Conservation (phyloP, 2,888 invertebrate genomes). For the Arctia plantaginis region DNA sequence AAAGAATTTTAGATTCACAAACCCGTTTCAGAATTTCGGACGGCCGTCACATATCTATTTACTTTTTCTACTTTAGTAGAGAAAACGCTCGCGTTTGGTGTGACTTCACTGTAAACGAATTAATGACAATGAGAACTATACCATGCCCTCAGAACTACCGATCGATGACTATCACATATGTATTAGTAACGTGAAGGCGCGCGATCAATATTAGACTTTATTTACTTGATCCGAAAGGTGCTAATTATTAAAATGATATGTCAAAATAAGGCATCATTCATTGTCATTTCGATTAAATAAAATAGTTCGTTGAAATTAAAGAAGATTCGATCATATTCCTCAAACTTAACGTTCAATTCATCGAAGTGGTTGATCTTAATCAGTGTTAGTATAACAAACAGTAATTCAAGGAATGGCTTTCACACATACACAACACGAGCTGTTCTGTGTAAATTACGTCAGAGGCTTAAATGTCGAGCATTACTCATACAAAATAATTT, state of each 20-base stretch:
- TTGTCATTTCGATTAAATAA: not conserved
- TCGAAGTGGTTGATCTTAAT: slow-evolving; percentile 52
- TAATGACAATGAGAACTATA: not conserved
- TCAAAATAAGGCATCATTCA: not conserved
- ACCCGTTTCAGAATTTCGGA: not conserved
- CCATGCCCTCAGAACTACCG: not conserved
- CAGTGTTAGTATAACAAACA: slow-evolving; percentile 54
- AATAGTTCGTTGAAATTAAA: not conserved
- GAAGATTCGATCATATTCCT: slow-evolving; percentile 6
- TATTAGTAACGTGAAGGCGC: not conserved
- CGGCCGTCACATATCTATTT: not conserved
- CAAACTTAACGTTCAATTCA: slow-evolving; percentile 44
- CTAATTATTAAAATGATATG: not conserved
- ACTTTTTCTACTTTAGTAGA: not conserved
- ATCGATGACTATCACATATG: not conserved
- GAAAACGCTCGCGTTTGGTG: not conserved
- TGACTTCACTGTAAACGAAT: not conserved
- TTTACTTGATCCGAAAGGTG: not conserved
- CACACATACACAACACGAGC: slow-evolving; percentile 37
- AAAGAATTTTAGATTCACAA: not conserved
- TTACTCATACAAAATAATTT: slow-evolving; percentile 44
- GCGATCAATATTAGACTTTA: not conserved
- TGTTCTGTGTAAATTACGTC: slow-evolving; percentile 49
- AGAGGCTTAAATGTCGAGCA: slow-evolving; percentile 49
- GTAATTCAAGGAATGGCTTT: slow-evolving; percentile 54